phyloP scores from a whole-genome alignment of 1,140 invertebrate genomes.

The Tetraneura akinire region DNA sequence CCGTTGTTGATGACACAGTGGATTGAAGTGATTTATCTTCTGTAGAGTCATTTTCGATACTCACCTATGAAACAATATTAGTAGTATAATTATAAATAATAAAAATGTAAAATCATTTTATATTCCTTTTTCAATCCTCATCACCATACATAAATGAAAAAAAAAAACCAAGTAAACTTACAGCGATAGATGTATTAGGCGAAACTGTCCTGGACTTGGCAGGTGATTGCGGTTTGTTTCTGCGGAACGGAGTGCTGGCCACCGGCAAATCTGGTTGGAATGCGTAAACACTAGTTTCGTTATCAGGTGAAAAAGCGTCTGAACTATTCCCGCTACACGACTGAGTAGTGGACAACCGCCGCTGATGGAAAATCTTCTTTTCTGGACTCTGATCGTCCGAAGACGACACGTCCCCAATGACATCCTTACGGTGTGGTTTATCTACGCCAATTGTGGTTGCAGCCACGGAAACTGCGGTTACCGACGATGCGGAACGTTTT shows the following conservation, averaged over 20 bases:
- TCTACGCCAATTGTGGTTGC: background rate
- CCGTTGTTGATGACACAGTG: conserved; percentile 53
- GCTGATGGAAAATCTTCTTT: conserved; percentile 59
- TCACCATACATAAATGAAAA: no score
- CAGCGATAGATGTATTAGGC: conserved; percentile 43
- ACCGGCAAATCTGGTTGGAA: conserved; percentile 66
- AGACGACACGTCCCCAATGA: background rate
- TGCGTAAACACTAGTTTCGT: conserved; percentile 72
- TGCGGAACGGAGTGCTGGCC: conserved; percentile 64
- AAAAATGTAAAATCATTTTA: no score
- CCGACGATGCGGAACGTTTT: background rate
- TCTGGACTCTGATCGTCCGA: conserved; percentile 37
- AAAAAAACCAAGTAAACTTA: conserved; percentile 1
- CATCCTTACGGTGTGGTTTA: conserved; percentile 14
- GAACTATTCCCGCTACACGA: conserved; percentile 54
- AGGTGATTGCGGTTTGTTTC: conserved; percentile 55
- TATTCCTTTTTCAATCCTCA: no score
- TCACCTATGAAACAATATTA: conserved; percentile 44
- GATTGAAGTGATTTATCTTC: conserved; percentile 63
- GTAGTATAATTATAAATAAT: background rate
- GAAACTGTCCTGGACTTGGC: conserved; percentile 40
- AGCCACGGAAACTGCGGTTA: no score
- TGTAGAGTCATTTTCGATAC: conserved; percentile 53
- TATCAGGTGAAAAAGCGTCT: conserved; percentile 69
- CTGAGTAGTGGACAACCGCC: conserved; percentile 52